Percentiles rank a stretch among this genome's conserved stretches.
phyloP scores from a whole-genome alignment of 2,113 vertebrate genomes.

The Galeopterus variegatus region DNA sequence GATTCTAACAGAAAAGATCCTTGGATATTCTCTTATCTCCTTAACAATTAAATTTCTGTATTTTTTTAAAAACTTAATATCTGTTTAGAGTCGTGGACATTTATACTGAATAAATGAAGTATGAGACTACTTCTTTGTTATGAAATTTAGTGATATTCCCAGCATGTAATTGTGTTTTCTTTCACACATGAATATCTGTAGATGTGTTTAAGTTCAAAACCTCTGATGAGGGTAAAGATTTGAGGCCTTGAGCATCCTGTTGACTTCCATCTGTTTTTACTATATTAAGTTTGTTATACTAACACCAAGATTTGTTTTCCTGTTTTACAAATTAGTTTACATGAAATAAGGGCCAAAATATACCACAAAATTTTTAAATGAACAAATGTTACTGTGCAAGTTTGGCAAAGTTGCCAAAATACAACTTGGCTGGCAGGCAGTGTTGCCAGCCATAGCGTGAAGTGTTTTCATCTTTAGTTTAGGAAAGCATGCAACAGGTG shows the following conservation, averaged over 20 bases:
- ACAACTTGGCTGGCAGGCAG: background rate
- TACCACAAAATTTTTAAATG: background rate
- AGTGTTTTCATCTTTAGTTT: background rate
- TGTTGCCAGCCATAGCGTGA: background rate
- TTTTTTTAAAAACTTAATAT: background rate
- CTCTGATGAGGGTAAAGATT: background rate
- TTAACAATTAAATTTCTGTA: background rate
- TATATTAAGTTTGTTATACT: background rate
- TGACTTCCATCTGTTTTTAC: background rate
- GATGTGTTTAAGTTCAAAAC: background rate
- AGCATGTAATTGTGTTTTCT: slow-evolving; percentile 11
- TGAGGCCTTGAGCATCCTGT: background rate
- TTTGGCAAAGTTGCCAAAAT: background rate
- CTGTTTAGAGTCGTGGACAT: background rate
- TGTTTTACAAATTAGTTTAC: slow-evolving; percentile 34
- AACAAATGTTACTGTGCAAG: background rate
- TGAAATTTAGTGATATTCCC: background rate
- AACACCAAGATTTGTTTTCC: background rate
- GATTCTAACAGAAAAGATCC: background rate
- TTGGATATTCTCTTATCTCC: background rate
- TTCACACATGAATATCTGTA: background rate
- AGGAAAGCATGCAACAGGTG: background rate
- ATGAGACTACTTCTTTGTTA: background rate
- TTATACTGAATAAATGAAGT: background rate
- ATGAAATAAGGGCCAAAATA: background rate